Conservation (phyloP, 2,888 invertebrate species). For the Pyrgus malvae region DNA sequence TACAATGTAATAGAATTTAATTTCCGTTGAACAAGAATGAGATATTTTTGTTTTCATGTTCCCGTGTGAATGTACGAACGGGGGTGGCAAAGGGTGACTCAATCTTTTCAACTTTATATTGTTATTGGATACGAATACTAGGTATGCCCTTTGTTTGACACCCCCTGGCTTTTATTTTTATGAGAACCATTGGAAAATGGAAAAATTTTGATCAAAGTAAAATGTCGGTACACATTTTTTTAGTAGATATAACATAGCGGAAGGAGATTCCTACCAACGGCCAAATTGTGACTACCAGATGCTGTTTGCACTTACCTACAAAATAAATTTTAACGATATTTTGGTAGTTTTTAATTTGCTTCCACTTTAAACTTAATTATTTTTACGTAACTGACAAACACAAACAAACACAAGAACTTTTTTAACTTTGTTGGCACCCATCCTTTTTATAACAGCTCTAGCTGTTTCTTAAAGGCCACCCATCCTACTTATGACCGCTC, state of each 20-base stretch:
- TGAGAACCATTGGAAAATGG: neutral
- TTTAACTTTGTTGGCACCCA: too few species aligned
- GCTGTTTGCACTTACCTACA: too few species aligned
- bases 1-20: conserved; percentile 24
- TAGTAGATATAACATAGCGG: too few species aligned
- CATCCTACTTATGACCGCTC: too few species aligned
- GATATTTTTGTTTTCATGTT: conserved; percentile 38
- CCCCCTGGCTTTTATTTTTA: conserved; percentile 5
- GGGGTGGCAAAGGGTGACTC: conserved; percentile 37
- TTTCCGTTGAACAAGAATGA: conserved; percentile 25
- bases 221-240: neutral
- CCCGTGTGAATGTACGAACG: conserved; percentile 60
- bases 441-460: too few species aligned
- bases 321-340: too few species aligned
- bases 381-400: too few species aligned
- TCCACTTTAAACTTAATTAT: too few species aligned
- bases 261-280: neutral
- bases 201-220: neutral
- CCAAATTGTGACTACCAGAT: too few species aligned
- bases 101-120: conserved; percentile 26
- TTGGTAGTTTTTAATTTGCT: too few species aligned
- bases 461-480: too few species aligned
- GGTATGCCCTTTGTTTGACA: conserved; percentile 23
- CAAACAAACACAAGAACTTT: too few species aligned
- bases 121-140: conserved; percentile 22